Percentiles rank a stretch among this genome's conserved stretches.
phyloP scores from a whole-genome alignment of 2,113 vertebrate species.

The Lepisosteus oculatus region DNA sequence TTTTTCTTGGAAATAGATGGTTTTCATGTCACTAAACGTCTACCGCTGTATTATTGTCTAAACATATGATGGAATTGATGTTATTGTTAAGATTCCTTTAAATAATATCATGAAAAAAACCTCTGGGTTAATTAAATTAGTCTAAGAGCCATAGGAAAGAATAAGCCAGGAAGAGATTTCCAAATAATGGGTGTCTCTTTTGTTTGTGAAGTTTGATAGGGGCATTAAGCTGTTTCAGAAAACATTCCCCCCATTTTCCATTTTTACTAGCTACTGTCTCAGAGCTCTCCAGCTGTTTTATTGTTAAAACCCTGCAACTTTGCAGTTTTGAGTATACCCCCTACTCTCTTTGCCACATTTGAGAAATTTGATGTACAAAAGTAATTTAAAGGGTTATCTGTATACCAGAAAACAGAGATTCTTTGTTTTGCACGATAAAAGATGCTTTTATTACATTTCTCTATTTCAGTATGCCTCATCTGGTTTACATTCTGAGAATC shows the following conservation, averaged over 20 bases:
- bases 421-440: no score
- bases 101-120: conserved; percentile 12
- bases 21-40: conserved; percentile 10
- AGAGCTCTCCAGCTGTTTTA: background rate
- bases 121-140: conserved; percentile 19
- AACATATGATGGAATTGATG: conserved; percentile 21
- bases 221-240: background rate
- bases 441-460: no score
- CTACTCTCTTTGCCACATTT: no score
- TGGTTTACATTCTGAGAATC: no score
- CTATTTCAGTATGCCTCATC: no score
- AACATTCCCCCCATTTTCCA: background rate
- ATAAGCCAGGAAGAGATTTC: background rate
- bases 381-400: no score
- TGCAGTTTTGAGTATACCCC: no score
- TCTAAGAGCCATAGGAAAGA: conserved; percentile 1
- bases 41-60: conserved; percentile 10
- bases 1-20: conserved; percentile 11
- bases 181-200: background rate
- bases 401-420: no score
- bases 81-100: conserved; percentile 19
- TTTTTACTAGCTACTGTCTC: background rate
- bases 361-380: no score
- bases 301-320: background rate
- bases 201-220: background rate